Conservation (phyloP, 2,797 vertebrate genomes). For the Bradypus variegatus region DNA sequence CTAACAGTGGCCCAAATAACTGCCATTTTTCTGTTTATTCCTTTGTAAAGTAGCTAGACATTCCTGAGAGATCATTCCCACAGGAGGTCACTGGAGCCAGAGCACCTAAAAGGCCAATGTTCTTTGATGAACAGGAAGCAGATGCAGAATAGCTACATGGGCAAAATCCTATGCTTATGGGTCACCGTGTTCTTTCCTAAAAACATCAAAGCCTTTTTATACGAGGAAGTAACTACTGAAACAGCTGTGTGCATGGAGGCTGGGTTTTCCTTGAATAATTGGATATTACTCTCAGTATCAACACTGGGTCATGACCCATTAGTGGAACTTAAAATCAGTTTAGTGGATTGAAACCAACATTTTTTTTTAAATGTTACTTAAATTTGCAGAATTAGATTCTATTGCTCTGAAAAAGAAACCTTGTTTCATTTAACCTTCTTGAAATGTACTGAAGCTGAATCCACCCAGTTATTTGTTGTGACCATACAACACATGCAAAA, state of each 20-base stretch:
- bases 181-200: not conserved
- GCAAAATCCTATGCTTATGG: not conserved
- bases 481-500: not conserved
- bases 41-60: not conserved
- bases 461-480: not conserved
- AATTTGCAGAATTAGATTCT: constrained; percentile 7
- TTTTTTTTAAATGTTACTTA: not conserved
- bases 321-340: constrained; percentile 16
- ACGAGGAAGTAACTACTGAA: not conserved
- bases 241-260: not conserved
- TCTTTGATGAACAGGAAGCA: not conserved
- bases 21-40: not conserved
- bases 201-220: not conserved
- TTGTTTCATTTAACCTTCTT: not conserved
- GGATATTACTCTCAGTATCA: not conserved
- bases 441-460: not conserved
- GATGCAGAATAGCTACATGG: not conserved
- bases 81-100: not conserved
- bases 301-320: not conserved
- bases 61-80: not conserved
- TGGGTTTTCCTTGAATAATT: constrained; percentile 2
- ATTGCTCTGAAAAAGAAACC: not conserved
- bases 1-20: not conserved
- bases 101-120: not conserved
- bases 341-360: not conserved